Percentiles rank a stretch among this genome's conserved stretches.
Conservation (phyloP, 2,888 invertebrate genomes). For the Nemurella pictetii region DNA sequence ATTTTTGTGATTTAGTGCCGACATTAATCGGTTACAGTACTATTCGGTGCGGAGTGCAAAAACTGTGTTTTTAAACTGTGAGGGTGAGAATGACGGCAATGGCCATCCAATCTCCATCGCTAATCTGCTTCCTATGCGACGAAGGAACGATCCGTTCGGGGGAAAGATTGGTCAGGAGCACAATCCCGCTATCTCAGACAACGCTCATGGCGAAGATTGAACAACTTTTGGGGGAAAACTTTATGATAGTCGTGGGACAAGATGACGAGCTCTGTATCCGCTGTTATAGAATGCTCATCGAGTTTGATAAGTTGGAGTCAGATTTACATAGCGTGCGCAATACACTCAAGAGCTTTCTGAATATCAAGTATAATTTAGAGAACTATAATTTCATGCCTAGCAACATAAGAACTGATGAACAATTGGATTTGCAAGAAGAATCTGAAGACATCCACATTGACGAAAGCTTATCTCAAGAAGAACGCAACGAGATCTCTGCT, state of each 20-base stretch:
- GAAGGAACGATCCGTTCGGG: neutral
- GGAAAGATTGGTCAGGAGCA: neutral
- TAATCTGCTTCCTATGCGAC: neutral
- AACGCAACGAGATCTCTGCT: neutral
- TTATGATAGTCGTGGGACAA: constrained; percentile 35
- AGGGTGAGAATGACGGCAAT: too few species aligned
- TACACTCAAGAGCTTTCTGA: constrained; percentile 17
- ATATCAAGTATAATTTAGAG: constrained; percentile 36
- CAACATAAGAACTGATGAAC: neutral
- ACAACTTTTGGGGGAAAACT: constrained; percentile 33
- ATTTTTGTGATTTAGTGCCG: too few species aligned
- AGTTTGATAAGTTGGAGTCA: constrained; percentile 38
- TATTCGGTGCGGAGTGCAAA: too few species aligned
- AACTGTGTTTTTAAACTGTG: too few species aligned
- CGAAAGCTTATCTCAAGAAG: neutral
- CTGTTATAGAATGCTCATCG: constrained; percentile 36
- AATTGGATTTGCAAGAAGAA: neutral
- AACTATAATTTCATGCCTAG: neutral
- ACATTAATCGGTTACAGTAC: too few species aligned
- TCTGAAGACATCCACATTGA: neutral
- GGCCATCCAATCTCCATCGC: neutral
- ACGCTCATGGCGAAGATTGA: constrained; percentile 30
- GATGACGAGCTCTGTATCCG: constrained; percentile 37
- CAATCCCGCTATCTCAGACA: constrained; percentile 15
- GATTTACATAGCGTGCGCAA: constrained; percentile 28